Evolutionary conservation across 2,113 vertebrate species (phyloP).

Genomic region (Phalacrocorax aristotelis): DNA sequence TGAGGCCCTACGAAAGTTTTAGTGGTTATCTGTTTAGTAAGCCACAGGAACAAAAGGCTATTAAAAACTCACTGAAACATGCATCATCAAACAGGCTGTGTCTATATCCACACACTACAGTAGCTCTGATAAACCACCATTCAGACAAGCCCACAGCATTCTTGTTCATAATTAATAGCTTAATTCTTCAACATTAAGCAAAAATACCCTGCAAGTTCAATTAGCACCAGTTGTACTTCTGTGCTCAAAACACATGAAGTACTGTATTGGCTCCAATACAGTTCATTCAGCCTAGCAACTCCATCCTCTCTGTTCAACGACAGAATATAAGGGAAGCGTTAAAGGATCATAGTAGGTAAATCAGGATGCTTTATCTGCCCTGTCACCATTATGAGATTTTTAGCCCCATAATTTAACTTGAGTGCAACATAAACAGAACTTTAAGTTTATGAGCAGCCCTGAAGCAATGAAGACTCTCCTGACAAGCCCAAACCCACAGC

Average conservation of each 20-base stretch:
- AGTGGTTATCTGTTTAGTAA: neutral
- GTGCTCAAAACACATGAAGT: neutral
- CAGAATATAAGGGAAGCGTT: neutral
- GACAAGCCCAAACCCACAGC: neutral
- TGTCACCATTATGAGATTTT: neutral
- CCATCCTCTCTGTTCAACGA: neutral
- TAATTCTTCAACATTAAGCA: neutral
- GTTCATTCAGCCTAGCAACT: neutral
- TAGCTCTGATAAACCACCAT: neutral
- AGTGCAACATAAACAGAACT: neutral
- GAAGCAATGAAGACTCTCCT: neutral
- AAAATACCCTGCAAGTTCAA: neutral
- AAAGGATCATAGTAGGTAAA: neutral
- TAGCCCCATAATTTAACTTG: neutral
- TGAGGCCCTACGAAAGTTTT: slow-evolving; percentile 30
- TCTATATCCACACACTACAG: neutral
- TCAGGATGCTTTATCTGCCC: neutral
- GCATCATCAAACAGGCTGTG: neutral
- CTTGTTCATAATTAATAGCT: neutral
- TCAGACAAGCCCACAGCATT: neutral
- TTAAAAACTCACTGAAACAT: neutral
- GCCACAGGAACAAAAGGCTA: neutral
- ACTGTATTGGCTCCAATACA: neutral
- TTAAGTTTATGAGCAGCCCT: neutral
- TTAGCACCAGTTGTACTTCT: neutral